Percentiles rank a stretch among this genome's conserved stretches.
These are phyloP conservation scores for Halyomorpha halys DNA, from an alignment of 1,140 invertebrate species.

Conservation along the genomic window DNA sequence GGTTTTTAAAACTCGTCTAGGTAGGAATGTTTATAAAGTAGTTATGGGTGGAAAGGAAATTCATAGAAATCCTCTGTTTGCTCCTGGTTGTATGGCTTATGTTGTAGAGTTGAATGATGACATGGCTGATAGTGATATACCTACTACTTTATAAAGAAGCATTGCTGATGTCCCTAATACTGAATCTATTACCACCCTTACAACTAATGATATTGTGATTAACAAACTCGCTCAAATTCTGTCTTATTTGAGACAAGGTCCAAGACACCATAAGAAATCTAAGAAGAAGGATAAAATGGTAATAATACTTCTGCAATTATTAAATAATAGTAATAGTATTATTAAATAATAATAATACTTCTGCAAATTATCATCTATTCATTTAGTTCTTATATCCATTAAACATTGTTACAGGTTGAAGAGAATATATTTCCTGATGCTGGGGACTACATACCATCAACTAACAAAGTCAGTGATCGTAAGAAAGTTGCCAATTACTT, in stretches of 20 bases:
- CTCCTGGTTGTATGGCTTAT: slow-evolving; percentile 94
- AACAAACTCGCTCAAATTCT: slow-evolving; percentile 96
- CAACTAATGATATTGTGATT: slow-evolving; percentile 91
- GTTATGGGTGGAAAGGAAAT: slow-evolving; percentile 50
- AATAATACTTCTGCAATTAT: background rate
- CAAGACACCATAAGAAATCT: slow-evolving; percentile 61
- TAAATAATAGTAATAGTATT: no score
- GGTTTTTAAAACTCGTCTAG: slow-evolving; percentile 69
- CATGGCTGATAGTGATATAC: slow-evolving; percentile 82
- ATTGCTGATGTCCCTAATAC: slow-evolving; percentile 84
- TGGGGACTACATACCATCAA: slow-evolving; percentile 73
- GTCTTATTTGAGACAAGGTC: slow-evolving; percentile 79
- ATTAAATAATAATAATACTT: no score
- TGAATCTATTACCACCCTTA: slow-evolving; percentile 67
- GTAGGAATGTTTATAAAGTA: slow-evolving; percentile 57
- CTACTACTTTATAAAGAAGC: slow-evolving; percentile 88
- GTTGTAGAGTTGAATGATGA: slow-evolving; percentile 92
- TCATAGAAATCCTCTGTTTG: slow-evolving; percentile 87
- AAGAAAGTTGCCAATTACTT: slow-evolving; percentile 42
- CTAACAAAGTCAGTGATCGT: slow-evolving; percentile 34
- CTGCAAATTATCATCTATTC: no score
- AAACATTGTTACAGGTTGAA: slow-evolving; percentile 37
- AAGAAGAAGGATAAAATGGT: slow-evolving; percentile 54
- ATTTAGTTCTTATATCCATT: background rate
- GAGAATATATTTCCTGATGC: slow-evolving; percentile 91